Base-by-base conservation (phyloP, 2,797 vertebrate species). In the Antrozous pallidus region DNA sequence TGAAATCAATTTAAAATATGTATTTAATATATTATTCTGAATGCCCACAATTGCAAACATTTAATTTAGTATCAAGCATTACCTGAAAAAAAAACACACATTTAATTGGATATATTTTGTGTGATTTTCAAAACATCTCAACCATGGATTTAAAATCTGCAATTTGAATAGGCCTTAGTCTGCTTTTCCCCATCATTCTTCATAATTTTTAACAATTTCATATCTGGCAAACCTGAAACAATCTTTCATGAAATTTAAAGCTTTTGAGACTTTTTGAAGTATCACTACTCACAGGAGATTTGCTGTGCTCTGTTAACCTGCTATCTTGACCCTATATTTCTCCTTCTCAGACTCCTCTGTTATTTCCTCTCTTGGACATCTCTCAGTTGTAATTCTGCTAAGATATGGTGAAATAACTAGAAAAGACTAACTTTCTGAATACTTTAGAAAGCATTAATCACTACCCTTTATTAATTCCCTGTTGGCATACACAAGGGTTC, bases 41-140 rank as follows among this genome's bases (percentile, higher is more conserved):
- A 49, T 65, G 7, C 2, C 14, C 24, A 58, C 63, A 67, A 70
- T 87, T 80, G 74, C 26, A 8, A 36, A 16, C 12, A 84, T 9
- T 42, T 42, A 42, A 6, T 89, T 79, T 49, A 61, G 17, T 65
- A 54, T 90, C 69, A 71, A 65, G 20, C 6, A 69, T 7, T 75
- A 38, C 3, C n/a, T 58, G 24, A 54, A 45, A 33, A 77, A 2
- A 61, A 6, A 54, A 42, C 10, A 6, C 22, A 42, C 10, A 45
- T 88, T 77, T 88, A 78, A 63, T 77, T 47, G 65, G 31, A 78
- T 20, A 61, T 18, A 77, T 47, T 92, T 88, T 80, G 45, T 36
- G 31, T 69, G 20, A 71, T 90, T 96, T 96, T 85, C 16, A 71
- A 91, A 89, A 87, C 1, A 67, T 36, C 17, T 70, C 75, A 88